These are phyloP conservation scores for Axinella damicornis DNA, from an alignment of 37 sponge, comb jelly and placozoan genomes.

Conservation along the genomic window DNA sequence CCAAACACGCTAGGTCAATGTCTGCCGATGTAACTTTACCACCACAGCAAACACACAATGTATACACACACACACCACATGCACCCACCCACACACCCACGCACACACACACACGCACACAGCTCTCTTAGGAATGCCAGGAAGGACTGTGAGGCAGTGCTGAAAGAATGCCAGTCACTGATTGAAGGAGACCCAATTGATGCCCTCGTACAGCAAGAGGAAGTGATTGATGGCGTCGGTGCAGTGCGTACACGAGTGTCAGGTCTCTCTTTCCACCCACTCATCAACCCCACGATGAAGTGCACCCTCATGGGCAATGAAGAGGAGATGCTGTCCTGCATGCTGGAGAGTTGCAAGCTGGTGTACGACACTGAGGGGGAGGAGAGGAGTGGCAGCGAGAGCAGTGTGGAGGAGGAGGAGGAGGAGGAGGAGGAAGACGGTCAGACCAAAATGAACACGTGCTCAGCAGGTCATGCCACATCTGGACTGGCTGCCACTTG, in stretches of 20 bases:
- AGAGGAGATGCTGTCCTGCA: background rate
- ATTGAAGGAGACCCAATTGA: conserved; percentile 45
- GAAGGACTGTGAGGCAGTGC: conserved; percentile 9
- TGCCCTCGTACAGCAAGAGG: conserved; percentile 33
- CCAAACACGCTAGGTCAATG: too few species aligned
- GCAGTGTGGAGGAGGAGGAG: background rate
- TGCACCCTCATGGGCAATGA: background rate
- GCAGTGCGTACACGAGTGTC: background rate
- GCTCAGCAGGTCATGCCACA: background rate
- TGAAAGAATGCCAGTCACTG: conserved; percentile 23
- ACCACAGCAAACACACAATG: too few species aligned
- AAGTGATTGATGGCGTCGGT: conserved; percentile 3
- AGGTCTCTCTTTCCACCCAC: conserved; percentile 34
- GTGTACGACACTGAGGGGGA: background rate
- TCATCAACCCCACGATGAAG: conserved; percentile 41
- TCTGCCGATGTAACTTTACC: too few species aligned
- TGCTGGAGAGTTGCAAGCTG: background rate
- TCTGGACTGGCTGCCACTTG: too few species aligned
- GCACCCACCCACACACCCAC: background rate
- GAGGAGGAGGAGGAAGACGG: conserved; percentile 20
- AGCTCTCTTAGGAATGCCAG: conserved; percentile 29
- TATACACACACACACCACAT: too few species aligned
- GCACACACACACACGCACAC: background rate
- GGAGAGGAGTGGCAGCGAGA: background rate
- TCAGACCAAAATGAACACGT: background rate